phyloP scores from a whole-genome alignment of 1,140 invertebrate genomes.

The Triops longicaudatus region DNA sequence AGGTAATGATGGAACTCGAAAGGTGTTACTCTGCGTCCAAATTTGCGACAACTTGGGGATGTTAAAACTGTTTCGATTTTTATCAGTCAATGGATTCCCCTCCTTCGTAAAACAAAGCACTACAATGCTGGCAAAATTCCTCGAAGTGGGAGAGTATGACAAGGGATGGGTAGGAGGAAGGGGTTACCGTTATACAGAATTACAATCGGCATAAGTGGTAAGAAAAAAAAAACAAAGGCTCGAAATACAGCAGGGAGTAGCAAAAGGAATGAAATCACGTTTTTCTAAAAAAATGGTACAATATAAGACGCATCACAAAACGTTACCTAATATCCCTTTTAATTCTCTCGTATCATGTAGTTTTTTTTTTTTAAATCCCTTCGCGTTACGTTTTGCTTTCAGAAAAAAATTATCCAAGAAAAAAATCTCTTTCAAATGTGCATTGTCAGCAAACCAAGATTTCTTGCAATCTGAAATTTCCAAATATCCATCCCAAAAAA shows the following conservation, averaged over 20 bases:
- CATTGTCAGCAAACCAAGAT: slow-evolving; percentile 15
- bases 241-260: not conserved
- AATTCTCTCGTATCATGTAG: not conserved
- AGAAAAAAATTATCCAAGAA: not conserved
- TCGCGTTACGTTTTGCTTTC: not conserved
- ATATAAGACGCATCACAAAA: slow-evolving; percentile 10
- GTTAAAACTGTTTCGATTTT: not conserved
- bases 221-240: not conserved
- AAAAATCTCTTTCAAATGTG: slow-evolving; percentile 14
- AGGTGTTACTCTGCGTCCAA: not conserved
- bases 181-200: not conserved
- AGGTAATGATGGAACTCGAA: not conserved
- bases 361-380: not conserved
- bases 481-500: not conserved
- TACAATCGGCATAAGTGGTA: not conserved
- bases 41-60: not conserved
- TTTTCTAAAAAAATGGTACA: slow-evolving; percentile 16
- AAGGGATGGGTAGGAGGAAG: not conserved
- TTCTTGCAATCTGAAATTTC: not conserved
- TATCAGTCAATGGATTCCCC: not conserved
- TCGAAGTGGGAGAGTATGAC: not conserved
- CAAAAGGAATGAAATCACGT: slow-evolving; percentile 12
- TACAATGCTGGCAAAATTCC: slow-evolving; percentile 2
- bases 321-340: slow-evolving; percentile 12
- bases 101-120: slow-evolving; percentile 6